Evolutionary conservation across 37 sponge, comb jelly and placozoan species (phyloP).

Genomic region (Bolinopsis microptera): DNA sequence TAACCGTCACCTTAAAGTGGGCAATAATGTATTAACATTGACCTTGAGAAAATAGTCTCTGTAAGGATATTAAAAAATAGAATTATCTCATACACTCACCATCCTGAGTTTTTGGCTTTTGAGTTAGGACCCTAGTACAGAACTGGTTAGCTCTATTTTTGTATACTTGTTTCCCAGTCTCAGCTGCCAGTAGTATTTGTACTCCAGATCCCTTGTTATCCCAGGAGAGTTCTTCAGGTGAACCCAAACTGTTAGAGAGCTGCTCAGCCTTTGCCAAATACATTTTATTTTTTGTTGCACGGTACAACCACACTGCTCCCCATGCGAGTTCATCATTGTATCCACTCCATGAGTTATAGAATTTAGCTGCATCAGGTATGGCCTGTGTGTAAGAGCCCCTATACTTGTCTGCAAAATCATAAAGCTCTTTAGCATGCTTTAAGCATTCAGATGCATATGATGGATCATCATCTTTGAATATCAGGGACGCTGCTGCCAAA

Average conservation of each 20-base stretch:
- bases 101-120: constrained; percentile 9
- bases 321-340: constrained; percentile 12
- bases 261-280: background rate
- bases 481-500: background rate
- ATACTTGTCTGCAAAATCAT: background rate
- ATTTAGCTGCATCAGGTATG: background rate
- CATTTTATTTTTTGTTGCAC: background rate
- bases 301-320: constrained; percentile 20
- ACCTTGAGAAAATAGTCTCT: too few species aligned
- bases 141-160: background rate
- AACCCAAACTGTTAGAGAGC: background rate
- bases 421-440: constrained; percentile 10
- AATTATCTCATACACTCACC: too few species aligned
- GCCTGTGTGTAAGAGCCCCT: background rate
- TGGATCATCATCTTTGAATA: constrained; percentile 13
- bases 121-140: background rate
- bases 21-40: too few species aligned
- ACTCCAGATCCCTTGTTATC: constrained; percentile 39
- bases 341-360: constrained; percentile 40
- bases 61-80: too few species aligned
- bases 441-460: background rate
- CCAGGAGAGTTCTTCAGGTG: constrained; percentile 12
- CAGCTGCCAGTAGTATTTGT: constrained; percentile 7
- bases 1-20: background rate
- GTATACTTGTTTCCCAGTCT: background rate